phyloP scores from a whole-genome alignment of 2,888 invertebrate species.

The Lasioglossum vierecki region DNA sequence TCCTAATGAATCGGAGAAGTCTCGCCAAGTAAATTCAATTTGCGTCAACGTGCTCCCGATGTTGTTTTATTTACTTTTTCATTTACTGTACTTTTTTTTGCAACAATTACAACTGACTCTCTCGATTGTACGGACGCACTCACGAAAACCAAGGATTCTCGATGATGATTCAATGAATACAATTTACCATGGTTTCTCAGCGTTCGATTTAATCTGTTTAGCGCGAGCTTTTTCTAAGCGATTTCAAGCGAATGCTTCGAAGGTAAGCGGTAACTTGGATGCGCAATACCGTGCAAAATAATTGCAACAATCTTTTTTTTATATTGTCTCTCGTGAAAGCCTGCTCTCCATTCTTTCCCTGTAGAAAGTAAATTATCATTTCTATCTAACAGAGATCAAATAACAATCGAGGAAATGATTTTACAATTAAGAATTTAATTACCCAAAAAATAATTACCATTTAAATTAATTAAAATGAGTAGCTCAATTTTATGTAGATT shows the following conservation, averaged over 20 bases:
- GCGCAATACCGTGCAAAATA: slow-evolving; percentile 55
- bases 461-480: not conserved
- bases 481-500: not conserved
- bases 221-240: slow-evolving; percentile 55
- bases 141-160: slow-evolving; percentile 16
- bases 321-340: not conserved
- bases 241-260: slow-evolving; percentile 57
- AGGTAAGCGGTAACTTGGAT: slow-evolving; percentile 53
- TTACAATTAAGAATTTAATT: no score
- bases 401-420: not conserved
- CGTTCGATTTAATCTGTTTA: slow-evolving; percentile 55
- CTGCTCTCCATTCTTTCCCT: not conserved
- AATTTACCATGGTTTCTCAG: slow-evolving; percentile 46
- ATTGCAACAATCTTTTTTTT: not conserved
- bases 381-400: not conserved
- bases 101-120: not conserved
- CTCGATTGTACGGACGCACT: slow-evolving; percentile 3
- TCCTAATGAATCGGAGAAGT: slow-evolving; percentile 55
- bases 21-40: slow-evolving; percentile 33
- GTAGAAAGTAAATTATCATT: not conserved
- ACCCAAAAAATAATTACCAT: no score
- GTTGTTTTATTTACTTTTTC: slow-evolving; percentile 1
- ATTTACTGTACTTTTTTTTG: slow-evolving; percentile 1
- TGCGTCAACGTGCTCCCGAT: slow-evolving; percentile 33
- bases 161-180: slow-evolving; percentile 1